Evolutionary conservation across 2,888 invertebrate species (phyloP).

Genomic region (Acrobasis consociella): DNA sequence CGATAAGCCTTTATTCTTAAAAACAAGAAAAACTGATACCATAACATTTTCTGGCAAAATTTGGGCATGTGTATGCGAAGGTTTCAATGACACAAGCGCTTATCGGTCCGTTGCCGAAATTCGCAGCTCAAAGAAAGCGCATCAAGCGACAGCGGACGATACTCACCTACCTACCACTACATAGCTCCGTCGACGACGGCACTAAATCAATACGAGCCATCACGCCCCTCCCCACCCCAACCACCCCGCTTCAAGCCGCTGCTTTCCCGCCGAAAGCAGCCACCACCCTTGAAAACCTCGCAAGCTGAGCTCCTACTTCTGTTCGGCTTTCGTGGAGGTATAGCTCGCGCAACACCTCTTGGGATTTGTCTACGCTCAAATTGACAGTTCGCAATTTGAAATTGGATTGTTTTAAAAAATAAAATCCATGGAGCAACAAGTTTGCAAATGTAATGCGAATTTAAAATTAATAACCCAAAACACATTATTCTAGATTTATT

Average conservation of each 20-base stretch:
- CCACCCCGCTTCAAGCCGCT: slow-evolving; percentile 61
- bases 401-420: slow-evolving; percentile 45
- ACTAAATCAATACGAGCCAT: slow-evolving; percentile 84
- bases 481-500: slow-evolving; percentile 1
- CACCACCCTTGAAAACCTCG: slow-evolving; percentile 83
- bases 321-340: slow-evolving; percentile 81
- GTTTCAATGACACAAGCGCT: slow-evolving; percentile 30
- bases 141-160: slow-evolving; percentile 75
- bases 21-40: background rate
- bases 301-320: slow-evolving; percentile 83
- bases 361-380: slow-evolving; percentile 74
- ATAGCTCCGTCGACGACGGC: slow-evolving; percentile 82
- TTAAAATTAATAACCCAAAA: slow-evolving; percentile 14
- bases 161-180: slow-evolving; percentile 74
- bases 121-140: slow-evolving; percentile 72
- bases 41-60: background rate
- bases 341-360: slow-evolving; percentile 76
- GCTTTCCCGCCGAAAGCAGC: slow-evolving; percentile 80
- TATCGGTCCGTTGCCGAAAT: slow-evolving; percentile 34
- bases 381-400: slow-evolving; percentile 75
- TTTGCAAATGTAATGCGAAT: slow-evolving; percentile 24
- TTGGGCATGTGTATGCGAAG: background rate
- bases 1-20: too few relatives aligned
- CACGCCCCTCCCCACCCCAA: slow-evolving; percentile 64
- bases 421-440: slow-evolving; percentile 37